Evolutionary conservation across 2,888 invertebrate species (phyloP), one percentile per base, ranked within the genome.

Genomic region (Formica aserva): DNA sequence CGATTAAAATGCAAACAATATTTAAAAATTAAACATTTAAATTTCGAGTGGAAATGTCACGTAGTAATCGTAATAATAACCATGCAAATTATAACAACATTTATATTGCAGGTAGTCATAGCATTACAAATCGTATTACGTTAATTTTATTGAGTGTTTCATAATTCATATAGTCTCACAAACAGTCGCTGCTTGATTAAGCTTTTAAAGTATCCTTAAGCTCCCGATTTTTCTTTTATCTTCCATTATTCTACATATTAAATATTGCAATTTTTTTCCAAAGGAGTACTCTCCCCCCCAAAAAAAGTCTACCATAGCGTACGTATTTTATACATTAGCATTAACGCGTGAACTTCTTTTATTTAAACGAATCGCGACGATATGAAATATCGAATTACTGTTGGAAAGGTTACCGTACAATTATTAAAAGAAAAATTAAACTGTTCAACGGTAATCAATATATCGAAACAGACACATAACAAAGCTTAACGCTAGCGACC

Each of bases 41-140:
- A 41, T 26, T 26, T 26, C 26, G 1, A 41, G 41, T 41, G 13
- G 13, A 41, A 41, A 41, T 41, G 13, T 41, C 41, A 41, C 26
- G 8, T 8, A 11, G 9, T 45, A 35, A 48, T 48, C 67, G 29
- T 18, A 48, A 48, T 11, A 48, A 48, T 15, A 48, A 26, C 15
- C 41, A 26, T 26, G 29, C 65, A 41, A 41, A 67, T 55, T 8
- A 35, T 18, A 66, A 41, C 66, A 66, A 26, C 32, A 13, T 69
- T 69, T 69, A 48, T 32, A 69, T 52, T n/a, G 32, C 52, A 11
- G 29, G 11, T 29, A 18, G n/a, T 18, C n/a, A 22, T 29, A 52
- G 32, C 6, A 35, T 38, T 69, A 52, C 52, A 69, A 69, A 52
- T 52, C 69, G 1, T n/a, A 32, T 69, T 52, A 69, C 69, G n/a